phyloP scores from a whole-genome alignment of 92 coral and sea anemone genomes.

The Heliopora coerulea region DNA sequence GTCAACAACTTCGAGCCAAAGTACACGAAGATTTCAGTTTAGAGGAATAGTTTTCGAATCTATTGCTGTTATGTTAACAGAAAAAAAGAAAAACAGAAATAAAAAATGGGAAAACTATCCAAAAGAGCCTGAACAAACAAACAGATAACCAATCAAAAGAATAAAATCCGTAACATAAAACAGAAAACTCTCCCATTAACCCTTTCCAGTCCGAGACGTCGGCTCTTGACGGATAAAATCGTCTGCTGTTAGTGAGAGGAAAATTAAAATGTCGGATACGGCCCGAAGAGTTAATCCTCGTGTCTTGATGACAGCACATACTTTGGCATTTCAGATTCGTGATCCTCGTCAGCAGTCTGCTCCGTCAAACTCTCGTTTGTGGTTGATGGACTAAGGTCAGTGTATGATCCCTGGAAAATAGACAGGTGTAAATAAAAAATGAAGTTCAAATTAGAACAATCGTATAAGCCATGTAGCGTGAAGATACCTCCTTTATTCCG shows the following conservation, averaged over 20 bases:
- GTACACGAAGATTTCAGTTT: too few relatives aligned
- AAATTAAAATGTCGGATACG: not conserved
- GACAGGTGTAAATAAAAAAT: not conserved
- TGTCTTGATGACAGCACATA: not conserved
- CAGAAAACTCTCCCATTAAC: too few relatives aligned
- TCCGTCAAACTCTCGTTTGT: constrained; percentile 24
- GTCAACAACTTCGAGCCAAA: too few relatives aligned
- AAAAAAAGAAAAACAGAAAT: too few relatives aligned
- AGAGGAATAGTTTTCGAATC: too few relatives aligned
- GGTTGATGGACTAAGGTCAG: constrained; percentile 21
- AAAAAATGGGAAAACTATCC: too few relatives aligned
- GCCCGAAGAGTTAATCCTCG: not conserved
- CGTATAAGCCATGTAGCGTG: not conserved
- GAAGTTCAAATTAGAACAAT: not conserved
- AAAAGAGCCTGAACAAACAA: too few relatives aligned
- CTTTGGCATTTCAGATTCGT: constrained; percentile 10
- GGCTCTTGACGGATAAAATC: too few relatives aligned
- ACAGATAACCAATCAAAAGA: too few relatives aligned
- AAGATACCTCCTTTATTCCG: not conserved
- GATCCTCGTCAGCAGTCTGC: constrained; percentile 12
- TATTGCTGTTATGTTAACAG: too few relatives aligned
- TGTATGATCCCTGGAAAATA: not conserved
- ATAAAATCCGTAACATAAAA: too few relatives aligned
- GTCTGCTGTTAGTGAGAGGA: constrained; percentile 11
- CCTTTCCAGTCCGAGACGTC: too few relatives aligned